A percentile compares a stretch with the other conserved stretches of the same genome.
phyloP scores from a whole-genome alignment of 2,113 vertebrate species.

The Procavia capensis region DNA sequence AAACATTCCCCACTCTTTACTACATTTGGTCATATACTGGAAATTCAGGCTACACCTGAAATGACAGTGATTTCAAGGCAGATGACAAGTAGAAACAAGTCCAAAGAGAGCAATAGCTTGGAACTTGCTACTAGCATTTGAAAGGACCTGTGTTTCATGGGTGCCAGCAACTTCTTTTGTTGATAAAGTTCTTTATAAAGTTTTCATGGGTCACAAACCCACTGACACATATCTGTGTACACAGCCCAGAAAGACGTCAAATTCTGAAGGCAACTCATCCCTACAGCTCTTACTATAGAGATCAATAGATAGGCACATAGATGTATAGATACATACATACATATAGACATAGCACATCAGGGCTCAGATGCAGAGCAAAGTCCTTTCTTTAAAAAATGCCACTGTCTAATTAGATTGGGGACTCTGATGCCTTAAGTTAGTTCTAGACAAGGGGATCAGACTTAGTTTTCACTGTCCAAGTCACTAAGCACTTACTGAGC shows the following conservation, averaged over 20 bases:
- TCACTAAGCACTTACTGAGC: not conserved
- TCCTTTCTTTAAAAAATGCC: not conserved
- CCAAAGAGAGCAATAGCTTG: not conserved
- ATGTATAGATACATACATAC: too few species aligned
- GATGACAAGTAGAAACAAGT: not conserved
- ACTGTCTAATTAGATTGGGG: not conserved
- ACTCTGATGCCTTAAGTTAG: slow-evolving; percentile 7
- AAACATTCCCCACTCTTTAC: not conserved
- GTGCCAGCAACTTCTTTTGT: not conserved
- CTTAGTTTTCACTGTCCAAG: not conserved
- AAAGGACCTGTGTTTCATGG: not conserved
- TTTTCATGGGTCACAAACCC: not conserved
- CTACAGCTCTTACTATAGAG: not conserved
- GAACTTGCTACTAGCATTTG: not conserved
- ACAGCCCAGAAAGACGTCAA: not conserved
- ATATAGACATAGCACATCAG: not conserved
- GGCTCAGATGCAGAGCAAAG: not conserved
- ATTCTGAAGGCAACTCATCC: not conserved
- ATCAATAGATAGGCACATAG: not conserved
- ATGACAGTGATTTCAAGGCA: not conserved
- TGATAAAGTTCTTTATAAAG: not conserved
- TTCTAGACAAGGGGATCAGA: not conserved
- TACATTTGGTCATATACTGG: slow-evolving; percentile 4
- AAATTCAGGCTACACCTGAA: not conserved
- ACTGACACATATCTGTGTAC: not conserved